Percentiles rank a stretch among this genome's conserved stretches.
These are phyloP conservation scores for Ellobium chinense DNA, from an alignment of 2,888 invertebrate genomes.

Conservation along the genomic window DNA sequence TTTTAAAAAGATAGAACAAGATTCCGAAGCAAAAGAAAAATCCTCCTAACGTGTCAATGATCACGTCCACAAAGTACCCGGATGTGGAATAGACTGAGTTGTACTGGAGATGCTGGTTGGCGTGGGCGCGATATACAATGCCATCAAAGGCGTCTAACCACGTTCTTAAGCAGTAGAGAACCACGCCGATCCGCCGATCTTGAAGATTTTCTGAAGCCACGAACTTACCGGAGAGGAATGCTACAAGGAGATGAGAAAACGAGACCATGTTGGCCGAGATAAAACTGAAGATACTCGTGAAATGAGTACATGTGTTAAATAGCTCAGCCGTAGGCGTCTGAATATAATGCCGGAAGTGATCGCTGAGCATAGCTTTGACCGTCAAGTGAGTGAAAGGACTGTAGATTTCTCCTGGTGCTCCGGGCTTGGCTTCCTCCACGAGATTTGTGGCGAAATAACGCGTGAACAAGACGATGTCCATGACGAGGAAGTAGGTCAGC, in stretches of 20 bases:
- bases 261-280: conserved; percentile 93
- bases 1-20: conserved; percentile 44
- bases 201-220: conserved; percentile 87
- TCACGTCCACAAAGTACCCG: conserved; percentile 46
- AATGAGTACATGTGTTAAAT: conserved; percentile 84
- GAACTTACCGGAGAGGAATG: conserved; percentile 86
- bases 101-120: conserved; percentile 50
- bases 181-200: conserved; percentile 86
- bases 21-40: conserved; percentile 45
- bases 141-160: conserved; percentile 93
- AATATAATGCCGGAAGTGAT: conserved; percentile 90
- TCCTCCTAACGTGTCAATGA: conserved; percentile 40
- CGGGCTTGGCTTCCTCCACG: conserved; percentile 34
- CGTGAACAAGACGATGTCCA: conserved; percentile 44
- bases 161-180: conserved; percentile 89
- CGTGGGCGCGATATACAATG: conserved; percentile 87
- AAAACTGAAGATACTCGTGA: conserved; percentile 81
- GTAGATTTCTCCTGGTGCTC: conserved; percentile 24
- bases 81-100: conserved; percentile 36
- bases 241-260: conserved; percentile 87
- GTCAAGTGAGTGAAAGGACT: conserved; percentile 82
- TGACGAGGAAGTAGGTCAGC: conserved; percentile 44
- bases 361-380: conserved; percentile 89
- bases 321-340: conserved; percentile 89
- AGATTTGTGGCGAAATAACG: conserved; percentile 36